Evolutionary conservation across 92 coral and sea anemone species (phyloP), one percentile per base, ranked within the genome.

Genomic region (Actinostola sp.): DNA sequence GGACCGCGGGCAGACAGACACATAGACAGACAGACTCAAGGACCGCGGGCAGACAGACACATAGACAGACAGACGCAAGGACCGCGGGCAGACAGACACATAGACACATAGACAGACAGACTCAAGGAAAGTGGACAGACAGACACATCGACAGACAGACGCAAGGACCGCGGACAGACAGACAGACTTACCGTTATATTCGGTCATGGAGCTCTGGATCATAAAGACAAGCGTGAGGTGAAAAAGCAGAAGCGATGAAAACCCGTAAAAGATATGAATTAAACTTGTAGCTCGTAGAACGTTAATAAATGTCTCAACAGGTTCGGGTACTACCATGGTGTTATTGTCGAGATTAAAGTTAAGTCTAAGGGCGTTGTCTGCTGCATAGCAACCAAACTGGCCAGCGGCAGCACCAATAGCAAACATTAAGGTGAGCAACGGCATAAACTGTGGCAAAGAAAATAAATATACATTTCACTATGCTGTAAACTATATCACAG

Each of bases 371-470:
- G 97, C 97, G 20, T 82, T 91, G 53, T 92, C 97, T 16, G 82
- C 88, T 43, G 84, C 83, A 29, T 92, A 92, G 63, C 97, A 92
- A 33, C 95, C 97, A 53, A 92, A 92, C 86, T 92, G 97, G 13
- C 97, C 97, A 78, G 83, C 82, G 21, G 97, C 97, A 1, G 95
- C 92, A 8, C 92, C 97, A 54, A 91, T 63, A 26, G 97, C 97
- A 36, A 88, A 88, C 76, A 83, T 80, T 10, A 78, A 67, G 29
- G 83, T 87, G 1, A 52, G 89, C 14, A 80, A 43, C 48, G 97
- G 97, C 78, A 91, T 77, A 41, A 83, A 75, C 97, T 91, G 77
- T 41, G 34, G n/a, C n/a, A 70, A 28, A 67, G 43, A 61, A 14
- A 12, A 14, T 23, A 8, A 14, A 51, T 9, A 44, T 14, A n/a